Evolutionary conservation across 2,888 invertebrate genomes (phyloP).

Genomic region (Lomographa bimaculata): DNA sequence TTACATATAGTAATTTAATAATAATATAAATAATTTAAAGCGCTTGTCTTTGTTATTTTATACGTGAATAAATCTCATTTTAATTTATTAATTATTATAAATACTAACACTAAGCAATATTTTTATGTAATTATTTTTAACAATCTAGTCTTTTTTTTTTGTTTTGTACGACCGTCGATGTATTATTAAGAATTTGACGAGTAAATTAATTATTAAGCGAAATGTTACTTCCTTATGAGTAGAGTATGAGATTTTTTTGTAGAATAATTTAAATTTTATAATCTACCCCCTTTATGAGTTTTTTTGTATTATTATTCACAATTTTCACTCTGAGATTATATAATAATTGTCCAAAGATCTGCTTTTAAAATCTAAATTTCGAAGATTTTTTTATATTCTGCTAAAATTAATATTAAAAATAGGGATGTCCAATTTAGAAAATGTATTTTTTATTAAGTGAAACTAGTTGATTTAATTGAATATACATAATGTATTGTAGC

Average conservation of each 20-base stretch:
- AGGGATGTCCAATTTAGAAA: slow-evolving; percentile 37
- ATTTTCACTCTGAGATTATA: slow-evolving; percentile 26
- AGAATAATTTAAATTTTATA: slow-evolving; percentile 21
- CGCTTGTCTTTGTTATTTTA: slow-evolving; percentile 1
- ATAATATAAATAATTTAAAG: slow-evolving; percentile 10
- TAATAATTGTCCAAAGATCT: slow-evolving; percentile 34
- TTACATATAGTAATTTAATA: too few relatives aligned
- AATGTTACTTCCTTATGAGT: slow-evolving; percentile 35
- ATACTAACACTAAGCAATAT: slow-evolving; percentile 45
- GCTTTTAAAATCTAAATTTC: slow-evolving; percentile 24
- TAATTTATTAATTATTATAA: slow-evolving; percentile 39
- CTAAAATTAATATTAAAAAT: slow-evolving; percentile 28
- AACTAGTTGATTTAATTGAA: slow-evolving; percentile 10
- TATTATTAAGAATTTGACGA: slow-evolving; percentile 57
- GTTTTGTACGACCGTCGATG: slow-evolving; percentile 63
- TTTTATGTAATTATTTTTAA: slow-evolving; percentile 60
- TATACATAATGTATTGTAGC: slow-evolving; percentile 12
- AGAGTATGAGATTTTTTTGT: slow-evolving; percentile 33
- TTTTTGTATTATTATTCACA: slow-evolving; percentile 6
- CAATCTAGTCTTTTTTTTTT: slow-evolving; percentile 73
- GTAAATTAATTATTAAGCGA: slow-evolving; percentile 34
- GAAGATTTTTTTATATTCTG: slow-evolving; percentile 27
- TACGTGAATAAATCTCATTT: slow-evolving; percentile 39
- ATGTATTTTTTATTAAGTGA: slow-evolving; percentile 24
- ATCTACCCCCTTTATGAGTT: slow-evolving; percentile 13